Evolutionary conservation across 2,113 vertebrate species (phyloP).

Genomic region (Halichoerus grypus): DNA sequence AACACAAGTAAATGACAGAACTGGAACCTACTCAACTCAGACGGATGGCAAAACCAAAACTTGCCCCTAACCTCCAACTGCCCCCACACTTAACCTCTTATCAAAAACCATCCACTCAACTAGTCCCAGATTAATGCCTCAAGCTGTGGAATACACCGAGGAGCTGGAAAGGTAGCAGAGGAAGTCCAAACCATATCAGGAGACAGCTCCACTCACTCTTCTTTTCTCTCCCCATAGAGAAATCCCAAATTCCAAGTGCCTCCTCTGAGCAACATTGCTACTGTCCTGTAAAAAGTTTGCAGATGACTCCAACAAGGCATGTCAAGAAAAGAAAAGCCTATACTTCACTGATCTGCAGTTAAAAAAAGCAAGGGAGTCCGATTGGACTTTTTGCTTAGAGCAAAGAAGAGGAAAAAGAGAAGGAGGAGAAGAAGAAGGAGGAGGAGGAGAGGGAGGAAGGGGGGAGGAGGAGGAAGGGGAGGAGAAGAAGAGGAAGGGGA

Average conservation of each 20-base stretch:
- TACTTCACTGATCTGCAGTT: not conserved
- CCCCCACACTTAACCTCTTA: not conserved
- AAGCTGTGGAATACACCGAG: not conserved
- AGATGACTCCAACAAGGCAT: not conserved
- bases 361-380: not conserved
- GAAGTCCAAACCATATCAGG: not conserved
- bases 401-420: not conserved
- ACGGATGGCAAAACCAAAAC: not conserved
- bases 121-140: not conserved
- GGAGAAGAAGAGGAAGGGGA: too few relatives aligned
- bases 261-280: not conserved
- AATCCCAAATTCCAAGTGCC: not conserved
- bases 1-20: not conserved
- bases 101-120: not conserved
- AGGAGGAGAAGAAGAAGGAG: not conserved
- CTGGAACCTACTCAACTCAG: not conserved
- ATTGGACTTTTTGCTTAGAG: not conserved
- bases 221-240: not conserved
- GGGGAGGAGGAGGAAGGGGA: fast-evolving
- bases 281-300: not conserved
- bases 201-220: not conserved
- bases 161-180: not conserved
- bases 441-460: not conserved
- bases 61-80: not conserved
- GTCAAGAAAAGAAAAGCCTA: not conserved